Evolutionary conservation across 2,797 vertebrate genomes (phyloP).

Genomic region (Chlorospingus flavigularis): DNA sequence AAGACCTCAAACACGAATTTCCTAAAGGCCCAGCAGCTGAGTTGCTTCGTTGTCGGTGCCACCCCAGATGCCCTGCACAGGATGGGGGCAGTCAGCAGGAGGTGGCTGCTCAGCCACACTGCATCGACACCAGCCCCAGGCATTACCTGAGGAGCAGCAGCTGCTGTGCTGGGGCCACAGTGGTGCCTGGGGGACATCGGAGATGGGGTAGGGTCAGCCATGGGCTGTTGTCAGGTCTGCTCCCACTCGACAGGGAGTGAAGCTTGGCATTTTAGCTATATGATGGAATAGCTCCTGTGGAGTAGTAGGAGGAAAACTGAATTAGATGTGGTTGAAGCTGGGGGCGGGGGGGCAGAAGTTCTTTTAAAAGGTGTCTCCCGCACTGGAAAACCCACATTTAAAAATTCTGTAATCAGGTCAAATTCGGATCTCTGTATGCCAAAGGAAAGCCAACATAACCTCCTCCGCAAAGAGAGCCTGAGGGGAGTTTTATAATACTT

Average conservation of each 20-base stretch:
- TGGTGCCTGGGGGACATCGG: not conserved
- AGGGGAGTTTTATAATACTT: not conserved
- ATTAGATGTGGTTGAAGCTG: not conserved
- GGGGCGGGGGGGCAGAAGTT: fast-evolving
- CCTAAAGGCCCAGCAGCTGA: fast-evolving
- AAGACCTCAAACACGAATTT: not conserved
- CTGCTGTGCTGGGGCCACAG: not conserved
- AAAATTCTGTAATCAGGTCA: not conserved
- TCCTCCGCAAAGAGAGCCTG: fast-evolving
- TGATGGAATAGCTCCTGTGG: not conserved
- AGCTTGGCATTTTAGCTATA: not conserved
- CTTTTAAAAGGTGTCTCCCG: not conserved
- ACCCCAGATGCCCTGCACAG: not conserved
- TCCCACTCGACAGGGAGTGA: not conserved
- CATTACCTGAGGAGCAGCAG: not conserved
- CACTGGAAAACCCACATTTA: not conserved
- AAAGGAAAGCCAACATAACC: not conserved
- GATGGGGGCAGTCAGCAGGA: not conserved
- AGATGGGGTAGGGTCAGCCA: not conserved
- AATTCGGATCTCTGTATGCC: not conserved
- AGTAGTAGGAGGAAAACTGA: not conserved
- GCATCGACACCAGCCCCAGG: fast-evolving
- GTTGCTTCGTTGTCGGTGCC: fast-evolving
- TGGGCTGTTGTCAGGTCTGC: not conserved
- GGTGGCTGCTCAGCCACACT: not conserved